A percentile compares a stretch with the other conserved stretches of the same genome.
These are phyloP conservation scores for Agelaius phoeniceus DNA, from an alignment of 2,113 vertebrate genomes.

Conservation along the genomic window DNA sequence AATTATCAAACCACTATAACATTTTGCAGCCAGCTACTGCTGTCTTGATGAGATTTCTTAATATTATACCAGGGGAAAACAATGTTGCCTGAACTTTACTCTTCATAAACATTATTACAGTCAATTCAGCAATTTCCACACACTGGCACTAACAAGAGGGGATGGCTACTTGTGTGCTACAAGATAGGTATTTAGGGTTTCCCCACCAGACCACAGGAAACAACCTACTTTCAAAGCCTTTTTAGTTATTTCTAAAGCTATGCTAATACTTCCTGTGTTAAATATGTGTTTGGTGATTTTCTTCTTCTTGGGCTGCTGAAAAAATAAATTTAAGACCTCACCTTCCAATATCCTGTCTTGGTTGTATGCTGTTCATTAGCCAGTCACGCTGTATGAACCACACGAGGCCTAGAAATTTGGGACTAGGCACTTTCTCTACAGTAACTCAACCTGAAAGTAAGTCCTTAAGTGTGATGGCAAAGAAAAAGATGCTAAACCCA, in stretches of 20 bases:
- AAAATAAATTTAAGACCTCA: not conserved
- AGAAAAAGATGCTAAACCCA: not conserved
- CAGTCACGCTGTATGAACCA: not conserved
- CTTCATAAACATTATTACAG: not conserved
- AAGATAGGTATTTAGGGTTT: not conserved
- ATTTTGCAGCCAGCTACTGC: not conserved
- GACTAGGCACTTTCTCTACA: not conserved
- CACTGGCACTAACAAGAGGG: not conserved
- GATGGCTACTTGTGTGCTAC: not conserved
- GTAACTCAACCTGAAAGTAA: not conserved
- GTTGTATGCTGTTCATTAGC: not conserved
- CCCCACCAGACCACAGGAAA: not conserved
- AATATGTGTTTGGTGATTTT: rapidly evolving
- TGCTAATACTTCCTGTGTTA: not conserved
- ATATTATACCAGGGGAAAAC: not conserved
- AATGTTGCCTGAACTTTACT: not conserved
- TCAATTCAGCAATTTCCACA: not conserved
- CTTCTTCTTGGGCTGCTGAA: not conserved
- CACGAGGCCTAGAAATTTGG: not conserved
- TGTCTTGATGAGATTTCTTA: not conserved
- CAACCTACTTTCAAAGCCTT: not conserved
- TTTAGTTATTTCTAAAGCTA: not conserved
- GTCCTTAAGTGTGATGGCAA: not conserved
- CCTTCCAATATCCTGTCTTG: not conserved
- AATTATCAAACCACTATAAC: not conserved